Base-by-base conservation (phyloP, 2,113 vertebrate genomes). In the Marmota flaviventris region DNA sequence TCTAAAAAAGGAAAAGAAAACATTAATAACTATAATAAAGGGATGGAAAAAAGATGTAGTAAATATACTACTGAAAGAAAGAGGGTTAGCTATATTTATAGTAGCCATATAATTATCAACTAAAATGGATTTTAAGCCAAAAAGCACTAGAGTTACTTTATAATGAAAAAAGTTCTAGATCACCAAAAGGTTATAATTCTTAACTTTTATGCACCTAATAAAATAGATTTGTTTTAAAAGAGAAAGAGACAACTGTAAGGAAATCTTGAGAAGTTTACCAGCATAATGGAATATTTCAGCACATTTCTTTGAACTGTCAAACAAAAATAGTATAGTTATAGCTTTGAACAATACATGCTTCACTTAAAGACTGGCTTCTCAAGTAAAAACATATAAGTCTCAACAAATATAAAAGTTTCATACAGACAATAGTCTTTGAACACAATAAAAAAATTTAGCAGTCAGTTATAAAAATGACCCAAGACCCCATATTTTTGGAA, bases 61-160 rank as follows among this genome's bases (percentile, higher is more conserved):
- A n/a, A 48, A 29, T 45, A 45, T 63, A 45, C 24, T 70, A 86
- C 24, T 34, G 51, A 63, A 45, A 87, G 61, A 70, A 91, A 85
- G 39, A 39, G 20, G 65, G 65, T 12, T 45, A 82, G 67, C 27
- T 63, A 32, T 51, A 34, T 69, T 5, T 34, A 6, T 69, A 34
- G 67, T 5, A 75, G n/a, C 42, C 53, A 39, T 51, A 53, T 20
- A 69, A 77, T 45, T 12, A 18, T 70, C 48, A 39, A 5, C 69
- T 86, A 92, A 75, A 82, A 56, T n/a, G 56, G 29, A 86, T 65
- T 81, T 85, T 20, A 63, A 86, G 58, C 69, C 8, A 78, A 91
- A 87, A 92, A 12, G 29, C n/a, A 67, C 82, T 70, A 76, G 37
- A 67, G 69, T 48, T 11, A 75, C 53, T 91, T 73, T 32, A 67